phyloP scores from a whole-genome alignment of 2,888 invertebrate genomes.

The Pediacus dermestoides region DNA sequence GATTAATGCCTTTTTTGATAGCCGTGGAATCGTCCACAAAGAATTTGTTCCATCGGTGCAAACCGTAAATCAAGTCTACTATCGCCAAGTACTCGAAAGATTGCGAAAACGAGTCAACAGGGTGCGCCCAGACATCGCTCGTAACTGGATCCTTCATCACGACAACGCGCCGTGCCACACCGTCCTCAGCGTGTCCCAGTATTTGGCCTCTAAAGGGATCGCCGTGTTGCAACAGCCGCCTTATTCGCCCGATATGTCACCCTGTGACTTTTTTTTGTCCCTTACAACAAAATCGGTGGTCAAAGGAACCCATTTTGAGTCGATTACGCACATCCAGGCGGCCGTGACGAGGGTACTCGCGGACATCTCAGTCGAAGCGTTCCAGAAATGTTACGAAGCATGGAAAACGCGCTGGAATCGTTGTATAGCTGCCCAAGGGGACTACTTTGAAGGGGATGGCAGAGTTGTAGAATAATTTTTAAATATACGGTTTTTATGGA shows the following conservation, averaged over 20 bases:
- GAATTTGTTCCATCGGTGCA: slow-evolving; percentile 14
- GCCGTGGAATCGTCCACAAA: slow-evolving; percentile 18
- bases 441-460: slow-evolving; percentile 14
- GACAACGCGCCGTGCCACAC: slow-evolving; percentile 13
- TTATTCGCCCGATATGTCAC: slow-evolving; percentile 7
- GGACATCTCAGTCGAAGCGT: slow-evolving; percentile 6
- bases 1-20: slow-evolving; percentile 15
- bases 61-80: slow-evolving; percentile 9
- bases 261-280: slow-evolving; percentile 3
- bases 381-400: slow-evolving; percentile 8
- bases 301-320: slow-evolving; percentile 8
- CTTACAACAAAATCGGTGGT: neutral
- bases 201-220: slow-evolving; percentile 20
- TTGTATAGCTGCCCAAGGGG: slow-evolving; percentile 13
- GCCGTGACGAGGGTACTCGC: slow-evolving; percentile 8
- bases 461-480: slow-evolving; percentile 12
- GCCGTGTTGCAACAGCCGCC: neutral
- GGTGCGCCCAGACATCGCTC: neutral
- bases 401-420: slow-evolving; percentile 11
- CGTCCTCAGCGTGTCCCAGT: slow-evolving; percentile 8
- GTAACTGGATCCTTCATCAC: neutral
- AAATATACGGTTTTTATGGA: slow-evolving; percentile 13
- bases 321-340: slow-evolving; percentile 8
- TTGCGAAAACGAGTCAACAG: slow-evolving; percentile 6
- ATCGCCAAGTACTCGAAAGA: slow-evolving; percentile 4